Percentiles rank a stretch among this genome's conserved stretches.
phyloP scores from a whole-genome alignment of 1,140 invertebrate genomes.

The Neuroterus valhalla region DNA sequence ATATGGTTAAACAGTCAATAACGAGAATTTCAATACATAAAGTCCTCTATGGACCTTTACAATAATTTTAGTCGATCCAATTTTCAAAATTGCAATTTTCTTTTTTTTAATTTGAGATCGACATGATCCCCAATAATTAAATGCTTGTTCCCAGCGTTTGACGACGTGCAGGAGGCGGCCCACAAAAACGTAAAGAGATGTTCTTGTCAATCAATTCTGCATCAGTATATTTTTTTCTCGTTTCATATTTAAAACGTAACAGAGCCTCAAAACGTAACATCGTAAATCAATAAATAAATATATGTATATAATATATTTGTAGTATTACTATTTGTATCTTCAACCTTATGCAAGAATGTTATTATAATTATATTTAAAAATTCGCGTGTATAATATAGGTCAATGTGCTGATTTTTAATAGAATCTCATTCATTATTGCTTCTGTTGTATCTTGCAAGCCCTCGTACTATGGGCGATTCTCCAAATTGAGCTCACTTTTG shows the following conservation, averaged over 20 bases:
- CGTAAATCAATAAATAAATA: constrained; percentile 71
- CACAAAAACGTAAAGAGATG: background rate
- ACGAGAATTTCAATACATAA: background rate
- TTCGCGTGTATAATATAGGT: constrained; percentile 49
- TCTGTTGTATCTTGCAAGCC: constrained; percentile 36
- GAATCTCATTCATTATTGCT: constrained; percentile 66
- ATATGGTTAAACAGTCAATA: constrained; percentile 22
- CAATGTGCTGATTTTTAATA: constrained; percentile 51
- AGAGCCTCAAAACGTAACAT: constrained; percentile 66
- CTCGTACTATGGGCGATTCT: background rate
- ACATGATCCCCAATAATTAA: no score
- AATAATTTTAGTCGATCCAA: no score
- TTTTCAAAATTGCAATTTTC: background rate
- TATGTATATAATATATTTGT: constrained; percentile 59
- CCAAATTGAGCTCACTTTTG: no score
- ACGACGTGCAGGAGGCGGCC: no score
- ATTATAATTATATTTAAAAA: constrained; percentile 50
- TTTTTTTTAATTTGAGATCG: no score
- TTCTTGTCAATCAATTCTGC: constrained; percentile 48
- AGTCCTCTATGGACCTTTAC: background rate
- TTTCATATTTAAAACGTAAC: constrained; percentile 57
- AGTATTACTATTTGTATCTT: constrained; percentile 41
- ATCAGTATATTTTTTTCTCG: constrained; percentile 56
- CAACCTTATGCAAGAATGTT: constrained; percentile 14
- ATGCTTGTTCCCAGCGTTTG: background rate